These are phyloP conservation scores for Drosophila equinoxialis DNA, from an alignment of 1,140 invertebrate genomes.

Conservation along the genomic window DNA sequence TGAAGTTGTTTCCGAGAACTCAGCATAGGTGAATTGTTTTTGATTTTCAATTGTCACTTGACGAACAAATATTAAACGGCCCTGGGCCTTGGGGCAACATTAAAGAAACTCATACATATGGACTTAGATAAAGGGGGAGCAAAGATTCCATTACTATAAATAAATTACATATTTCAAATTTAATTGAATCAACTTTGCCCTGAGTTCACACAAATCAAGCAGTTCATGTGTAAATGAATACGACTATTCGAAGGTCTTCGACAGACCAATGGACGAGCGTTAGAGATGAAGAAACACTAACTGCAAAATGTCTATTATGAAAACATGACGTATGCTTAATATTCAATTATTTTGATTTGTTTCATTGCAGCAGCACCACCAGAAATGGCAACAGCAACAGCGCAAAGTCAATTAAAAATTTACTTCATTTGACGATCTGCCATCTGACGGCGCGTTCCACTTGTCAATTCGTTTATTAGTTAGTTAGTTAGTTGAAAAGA, in stretches of 20 bases:
- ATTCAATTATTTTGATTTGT: slow-evolving; percentile 75
- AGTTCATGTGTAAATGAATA: background rate
- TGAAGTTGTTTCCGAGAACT: slow-evolving; percentile 4
- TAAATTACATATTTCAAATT: slow-evolving; percentile 7
- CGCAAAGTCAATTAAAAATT: slow-evolving; percentile 73
- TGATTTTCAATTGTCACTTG: slow-evolving; percentile 19
- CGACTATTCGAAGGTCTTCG: slow-evolving; percentile 39
- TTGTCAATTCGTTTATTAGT: slow-evolving; percentile 21
- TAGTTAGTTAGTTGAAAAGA: slow-evolving; percentile 37
- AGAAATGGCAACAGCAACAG: slow-evolving; percentile 16
- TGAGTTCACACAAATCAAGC: background rate
- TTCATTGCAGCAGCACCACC: slow-evolving; percentile 22
- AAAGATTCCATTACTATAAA: background rate
- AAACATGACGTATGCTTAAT: slow-evolving; percentile 67
- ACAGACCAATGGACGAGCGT: slow-evolving; percentile 14
- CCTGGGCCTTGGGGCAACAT: slow-evolving; percentile 2
- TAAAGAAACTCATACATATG: background rate
- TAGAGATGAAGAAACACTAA: slow-evolving; percentile 32
- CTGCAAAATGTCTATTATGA: slow-evolving; percentile 32
- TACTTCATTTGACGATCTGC: slow-evolving; percentile 38
- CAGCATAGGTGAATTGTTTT: background rate
- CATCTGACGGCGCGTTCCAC: background rate
- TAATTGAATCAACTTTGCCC: slow-evolving; percentile 2
- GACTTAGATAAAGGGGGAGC: background rate
- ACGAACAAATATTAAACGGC: background rate